These are phyloP conservation scores for Typhlichthys eigenmanni DNA, from an alignment of 2,797 vertebrate species.

Conservation along the genomic window DNA sequence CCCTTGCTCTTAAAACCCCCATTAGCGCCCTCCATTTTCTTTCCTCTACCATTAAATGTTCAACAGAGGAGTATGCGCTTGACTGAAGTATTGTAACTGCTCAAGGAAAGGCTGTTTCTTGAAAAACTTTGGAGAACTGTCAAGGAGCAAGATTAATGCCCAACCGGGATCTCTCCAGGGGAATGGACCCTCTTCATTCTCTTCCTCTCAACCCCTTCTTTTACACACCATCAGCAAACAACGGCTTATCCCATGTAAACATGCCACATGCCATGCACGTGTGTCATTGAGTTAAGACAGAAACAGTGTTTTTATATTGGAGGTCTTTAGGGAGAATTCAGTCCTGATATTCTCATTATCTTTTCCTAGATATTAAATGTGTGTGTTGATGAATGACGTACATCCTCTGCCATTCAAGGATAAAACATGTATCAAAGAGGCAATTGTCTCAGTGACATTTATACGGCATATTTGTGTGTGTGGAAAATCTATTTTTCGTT, in stretches of 20 bases:
- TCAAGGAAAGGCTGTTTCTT: constrained; percentile 80
- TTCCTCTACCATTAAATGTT: constrained; percentile 46
- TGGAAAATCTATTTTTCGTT: constrained; percentile 13
- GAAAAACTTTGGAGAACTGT: constrained; percentile 81
- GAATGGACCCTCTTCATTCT: constrained; percentile 51
- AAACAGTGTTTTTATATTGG: too few relatives aligned
- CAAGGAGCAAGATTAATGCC: constrained; percentile 82
- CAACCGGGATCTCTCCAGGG: constrained; percentile 68
- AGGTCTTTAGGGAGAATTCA: constrained; percentile 30
- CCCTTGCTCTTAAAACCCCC: constrained; percentile 34
- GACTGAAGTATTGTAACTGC: constrained; percentile 83
- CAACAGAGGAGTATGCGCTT: constrained; percentile 69
- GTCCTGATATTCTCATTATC: constrained; percentile 51
- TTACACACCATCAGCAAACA: constrained; percentile 46
- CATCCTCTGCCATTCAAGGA: constrained; percentile 30
- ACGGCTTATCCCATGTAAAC: constrained; percentile 51
- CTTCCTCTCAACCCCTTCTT: constrained; percentile 33
- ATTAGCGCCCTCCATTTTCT: constrained; percentile 42
- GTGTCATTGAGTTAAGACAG: constrained; percentile 26
- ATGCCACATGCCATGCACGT: constrained; percentile 27
- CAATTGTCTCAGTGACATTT: constrained; percentile 9
- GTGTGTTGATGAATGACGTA: constrained; percentile 25
- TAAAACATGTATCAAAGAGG: constrained; percentile 5
- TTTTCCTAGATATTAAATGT: constrained; percentile 16
- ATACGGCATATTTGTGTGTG: neutral